phyloP scores from a whole-genome alignment of 1,140 invertebrate species.

The Pseudomyrmex cubaensis region DNA sequence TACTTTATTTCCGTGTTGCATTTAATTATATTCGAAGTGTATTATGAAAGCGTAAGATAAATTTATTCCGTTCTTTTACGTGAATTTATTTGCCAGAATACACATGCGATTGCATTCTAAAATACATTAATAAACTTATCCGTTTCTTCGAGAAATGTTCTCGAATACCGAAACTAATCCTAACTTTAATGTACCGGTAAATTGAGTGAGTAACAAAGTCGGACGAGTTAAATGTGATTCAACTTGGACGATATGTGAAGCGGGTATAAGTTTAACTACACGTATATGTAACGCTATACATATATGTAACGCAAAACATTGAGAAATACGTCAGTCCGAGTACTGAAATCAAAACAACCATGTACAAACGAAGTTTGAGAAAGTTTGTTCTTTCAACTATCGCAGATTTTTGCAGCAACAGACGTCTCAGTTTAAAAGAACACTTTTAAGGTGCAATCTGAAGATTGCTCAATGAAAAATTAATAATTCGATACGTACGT shows the following conservation, averaged over 20 bases:
- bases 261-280: slow-evolving; percentile 26
- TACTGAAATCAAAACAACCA: slow-evolving; percentile 3
- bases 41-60: not conserved
- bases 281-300: not conserved
- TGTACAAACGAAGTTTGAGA: slow-evolving; percentile 23
- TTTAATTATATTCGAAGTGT: not conserved
- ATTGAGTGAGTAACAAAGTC: slow-evolving; percentile 44
- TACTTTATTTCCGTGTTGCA: not conserved
- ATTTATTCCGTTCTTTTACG: slow-evolving; percentile 5
- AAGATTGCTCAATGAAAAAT: too few species aligned
- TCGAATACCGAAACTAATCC: not conserved
- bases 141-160: not conserved
- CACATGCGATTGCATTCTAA: not conserved
- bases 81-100: not conserved
- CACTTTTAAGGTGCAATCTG: not conserved
- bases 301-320: slow-evolving; percentile 6
- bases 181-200: slow-evolving; percentile 25
- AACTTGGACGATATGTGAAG: slow-evolving; percentile 3
- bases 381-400: slow-evolving; percentile 49
- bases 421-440: not conserved
- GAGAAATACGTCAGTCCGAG: slow-evolving; percentile 25
- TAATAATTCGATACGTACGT: too few species aligned
- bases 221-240: slow-evolving; percentile 23
- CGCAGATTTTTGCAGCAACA: slow-evolving; percentile 51
- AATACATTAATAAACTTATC: slow-evolving; percentile 20